Conservation (phyloP, 2,113 vertebrate species). For the Sander vitreus region DNA sequence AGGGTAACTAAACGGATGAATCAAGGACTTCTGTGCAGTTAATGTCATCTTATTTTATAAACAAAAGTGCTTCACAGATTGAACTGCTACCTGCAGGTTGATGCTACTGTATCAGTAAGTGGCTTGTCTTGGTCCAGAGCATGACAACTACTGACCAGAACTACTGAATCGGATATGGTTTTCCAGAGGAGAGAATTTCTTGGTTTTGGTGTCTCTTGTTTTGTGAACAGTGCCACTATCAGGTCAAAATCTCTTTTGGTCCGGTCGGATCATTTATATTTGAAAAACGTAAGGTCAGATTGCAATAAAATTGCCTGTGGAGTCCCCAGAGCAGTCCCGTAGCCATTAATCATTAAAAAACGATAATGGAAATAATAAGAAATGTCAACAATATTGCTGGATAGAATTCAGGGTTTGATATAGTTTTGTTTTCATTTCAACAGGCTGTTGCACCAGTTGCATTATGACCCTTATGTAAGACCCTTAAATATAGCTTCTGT, state of each 20-base stretch:
- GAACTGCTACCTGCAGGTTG: neutral
- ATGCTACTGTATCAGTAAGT: neutral
- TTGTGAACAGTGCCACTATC: neutral
- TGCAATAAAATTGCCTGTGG: neutral
- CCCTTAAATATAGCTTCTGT: neutral
- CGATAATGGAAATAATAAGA: neutral
- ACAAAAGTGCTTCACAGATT: neutral
- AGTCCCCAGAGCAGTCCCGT: neutral
- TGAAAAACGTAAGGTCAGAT: neutral
- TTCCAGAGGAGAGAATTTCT: neutral
- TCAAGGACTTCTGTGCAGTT: conserved; percentile 5
- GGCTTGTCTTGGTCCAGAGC: neutral
- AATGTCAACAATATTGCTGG: neutral
- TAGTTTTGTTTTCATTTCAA: neutral
- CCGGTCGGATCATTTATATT: neutral
- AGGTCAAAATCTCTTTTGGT: neutral
- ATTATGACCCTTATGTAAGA: neutral
- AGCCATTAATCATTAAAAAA: neutral
- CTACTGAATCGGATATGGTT: no score
- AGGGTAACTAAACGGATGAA: conserved; percentile 1
- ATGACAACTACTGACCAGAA: neutral
- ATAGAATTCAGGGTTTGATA: neutral
- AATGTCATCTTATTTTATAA: conserved; percentile 6
- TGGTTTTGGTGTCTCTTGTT: neutral
- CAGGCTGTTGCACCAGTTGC: neutral